Percentiles rank a stretch among this genome's conserved stretches.
Conservation (phyloP, 2,888 invertebrate genomes). For the Heliconius erato region DNA sequence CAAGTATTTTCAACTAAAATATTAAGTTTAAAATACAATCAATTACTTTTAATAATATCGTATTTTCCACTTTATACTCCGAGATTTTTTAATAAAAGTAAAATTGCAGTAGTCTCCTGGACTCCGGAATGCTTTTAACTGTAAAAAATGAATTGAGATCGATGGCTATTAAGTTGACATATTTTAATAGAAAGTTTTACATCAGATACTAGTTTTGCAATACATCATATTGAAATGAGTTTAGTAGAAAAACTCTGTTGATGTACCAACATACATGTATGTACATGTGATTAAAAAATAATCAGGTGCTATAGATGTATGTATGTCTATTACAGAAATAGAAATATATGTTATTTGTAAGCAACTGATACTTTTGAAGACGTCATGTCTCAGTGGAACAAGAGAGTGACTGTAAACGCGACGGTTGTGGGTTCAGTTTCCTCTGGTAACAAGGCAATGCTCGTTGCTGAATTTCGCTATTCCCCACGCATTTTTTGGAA, state of each 20-base stretch:
- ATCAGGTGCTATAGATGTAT: too few relatives aligned
- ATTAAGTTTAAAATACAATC: neutral
- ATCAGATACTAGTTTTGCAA: slow-evolving; percentile 18
- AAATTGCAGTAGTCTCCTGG: neutral
- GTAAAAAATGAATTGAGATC: slow-evolving; percentile 18
- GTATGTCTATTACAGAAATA: too few relatives aligned
- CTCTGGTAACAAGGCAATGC: too few relatives aligned
- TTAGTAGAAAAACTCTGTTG: neutral
- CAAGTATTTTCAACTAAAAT: neutral
- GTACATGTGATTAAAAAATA: neutral
- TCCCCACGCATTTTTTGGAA: neutral
- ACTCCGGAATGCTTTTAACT: slow-evolving; percentile 20
- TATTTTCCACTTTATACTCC: neutral
- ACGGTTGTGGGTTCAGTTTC: neutral
- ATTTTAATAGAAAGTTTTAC: slow-evolving; percentile 19
- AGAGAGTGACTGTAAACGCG: neutral
- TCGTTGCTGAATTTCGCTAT: too few relatives aligned
- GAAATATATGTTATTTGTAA: too few relatives aligned
- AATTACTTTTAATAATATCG: neutral
- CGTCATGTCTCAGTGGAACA: too few relatives aligned
- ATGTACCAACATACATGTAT: neutral
- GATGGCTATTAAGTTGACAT: slow-evolving; percentile 8
- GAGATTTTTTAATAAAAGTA: neutral
- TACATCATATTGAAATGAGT: slow-evolving; percentile 17
- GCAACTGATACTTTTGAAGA: too few relatives aligned